Evolutionary conservation across 2,113 vertebrate species (phyloP).

Genomic region (Psophia crepitans): DNA sequence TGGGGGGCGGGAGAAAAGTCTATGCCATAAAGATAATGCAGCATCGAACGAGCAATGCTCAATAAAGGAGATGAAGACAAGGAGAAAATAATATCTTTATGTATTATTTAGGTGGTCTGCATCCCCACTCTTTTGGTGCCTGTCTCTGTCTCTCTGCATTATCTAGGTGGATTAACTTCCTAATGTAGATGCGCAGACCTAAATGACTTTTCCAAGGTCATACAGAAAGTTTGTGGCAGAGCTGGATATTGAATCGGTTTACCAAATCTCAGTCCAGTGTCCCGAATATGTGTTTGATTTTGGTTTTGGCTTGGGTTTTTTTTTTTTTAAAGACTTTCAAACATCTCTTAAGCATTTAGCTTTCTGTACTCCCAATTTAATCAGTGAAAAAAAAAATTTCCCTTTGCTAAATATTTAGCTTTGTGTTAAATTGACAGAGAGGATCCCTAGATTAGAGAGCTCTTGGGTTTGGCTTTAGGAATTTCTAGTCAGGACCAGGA

Average conservation of each 20-base stretch:
- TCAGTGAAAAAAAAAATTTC: background rate
- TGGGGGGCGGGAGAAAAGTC: background rate
- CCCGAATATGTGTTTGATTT: background rate
- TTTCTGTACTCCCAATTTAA: background rate
- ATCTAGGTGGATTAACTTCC: conserved; percentile 26
- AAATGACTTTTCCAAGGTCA: conserved; percentile 33
- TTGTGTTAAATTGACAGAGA: background rate
- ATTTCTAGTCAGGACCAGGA: background rate
- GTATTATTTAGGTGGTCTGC: conserved; percentile 62
- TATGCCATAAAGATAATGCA: conserved; percentile 24
- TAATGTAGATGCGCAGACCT: background rate
- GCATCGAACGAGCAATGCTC: conserved; percentile 23
- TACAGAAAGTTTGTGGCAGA: background rate
- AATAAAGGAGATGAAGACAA: conserved; percentile 15
- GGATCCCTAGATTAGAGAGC: background rate
- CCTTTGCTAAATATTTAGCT: background rate
- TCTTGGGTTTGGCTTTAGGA: background rate
- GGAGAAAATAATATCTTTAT: conserved; percentile 32
- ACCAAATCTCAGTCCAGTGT: background rate
- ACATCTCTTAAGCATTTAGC: background rate
- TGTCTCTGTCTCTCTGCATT: conserved; percentile 38
- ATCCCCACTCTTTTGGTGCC: conserved; percentile 32
- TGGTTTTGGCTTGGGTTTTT: too few relatives aligned
- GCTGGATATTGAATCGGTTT: background rate
- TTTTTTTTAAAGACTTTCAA: background rate